Percentiles rank a stretch among this genome's conserved stretches.
Evolutionary conservation across 2,888 invertebrate genomes (phyloP).

Genomic region (Pelosia muscerda): DNA sequence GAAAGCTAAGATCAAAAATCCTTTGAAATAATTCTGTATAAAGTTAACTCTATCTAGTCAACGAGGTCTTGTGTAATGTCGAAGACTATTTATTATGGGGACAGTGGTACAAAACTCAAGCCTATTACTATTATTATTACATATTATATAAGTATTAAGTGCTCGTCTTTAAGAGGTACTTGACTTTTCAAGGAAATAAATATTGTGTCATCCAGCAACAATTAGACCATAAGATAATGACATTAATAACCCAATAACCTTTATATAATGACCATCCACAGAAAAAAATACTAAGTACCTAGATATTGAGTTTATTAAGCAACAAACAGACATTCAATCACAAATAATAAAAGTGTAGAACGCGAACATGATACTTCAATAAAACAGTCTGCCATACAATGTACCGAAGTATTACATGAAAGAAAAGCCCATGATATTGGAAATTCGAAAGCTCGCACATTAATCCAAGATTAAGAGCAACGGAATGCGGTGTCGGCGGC

Average conservation of each 20-base stretch:
- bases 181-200: no score
- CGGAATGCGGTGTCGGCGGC: conserved; percentile 49
- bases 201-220: no score
- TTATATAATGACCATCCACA: no score
- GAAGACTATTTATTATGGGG: conserved; percentile 56
- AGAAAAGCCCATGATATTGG: conserved; percentile 23
- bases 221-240: no score
- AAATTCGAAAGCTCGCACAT: conserved; percentile 37
- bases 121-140: no score
- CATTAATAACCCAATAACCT: no score
- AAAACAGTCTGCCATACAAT: neutral
- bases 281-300: no score
- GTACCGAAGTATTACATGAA: neutral
- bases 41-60: conserved; percentile 50
- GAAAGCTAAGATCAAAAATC: conserved; percentile 24
- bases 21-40: conserved; percentile 26
- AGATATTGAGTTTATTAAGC: no score
- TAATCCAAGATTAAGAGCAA: conserved; percentile 59
- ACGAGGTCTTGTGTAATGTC: conserved; percentile 58
- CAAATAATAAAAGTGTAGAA: no score
- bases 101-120: conserved; percentile 39
- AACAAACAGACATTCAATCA: no score
- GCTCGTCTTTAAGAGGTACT: no score
- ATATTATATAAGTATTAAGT: no score
- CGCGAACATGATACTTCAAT: neutral